A percentile compares a stretch with the other conserved stretches of the same genome.
Conservation (phyloP, 1,140 invertebrate genomes). For the fruit fly (Drosophila melanogaster) region Release_6_plus_ISO1_MT NC_004354.4:13323501-13324000, state of each 20-base stretch:
- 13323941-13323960: conserved; percentile 3
- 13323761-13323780: conserved; percentile 39
- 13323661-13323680: not conserved
- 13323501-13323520: conserved; percentile 22
- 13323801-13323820: conserved; percentile 27
- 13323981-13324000: not conserved
- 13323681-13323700: conserved; percentile 1
- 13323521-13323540: conserved; percentile 82
- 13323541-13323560: conserved; percentile 79
- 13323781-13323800: conserved; percentile 26
- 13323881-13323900: conserved; percentile 66
- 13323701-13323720: conserved; percentile 1
- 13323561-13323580: conserved; percentile 33
- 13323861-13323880: conserved; percentile 72
- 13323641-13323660: not conserved
- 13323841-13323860: conserved; percentile 55
- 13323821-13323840: not conserved
- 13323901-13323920: conserved; percentile 20
- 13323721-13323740: conserved; percentile 8
- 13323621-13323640: conserved; percentile 28
- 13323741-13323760: conserved; percentile 3
- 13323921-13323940: conserved; percentile 13
- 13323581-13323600: conserved; percentile 61
- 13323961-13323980: not conserved
- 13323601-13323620: conserved; percentile 55